Base-by-base conservation (phyloP, 37 sponge, comb jelly and placozoan genomes). In the Axinella damicornis region DNA sequence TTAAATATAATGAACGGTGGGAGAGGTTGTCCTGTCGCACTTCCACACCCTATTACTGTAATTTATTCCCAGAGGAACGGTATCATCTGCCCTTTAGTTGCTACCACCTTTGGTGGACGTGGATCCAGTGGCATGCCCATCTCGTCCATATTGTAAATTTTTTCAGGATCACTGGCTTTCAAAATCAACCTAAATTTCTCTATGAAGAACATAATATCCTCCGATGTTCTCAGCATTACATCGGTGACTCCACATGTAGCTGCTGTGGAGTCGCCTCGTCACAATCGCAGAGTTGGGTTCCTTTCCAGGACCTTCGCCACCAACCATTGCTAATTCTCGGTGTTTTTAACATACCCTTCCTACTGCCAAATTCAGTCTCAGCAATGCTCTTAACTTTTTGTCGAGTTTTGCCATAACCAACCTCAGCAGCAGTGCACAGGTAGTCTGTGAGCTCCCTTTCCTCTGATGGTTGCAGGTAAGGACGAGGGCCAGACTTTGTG, bases 321-420 rank as follows among this genome's bases (percentile, higher is more conserved):
- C 72, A 39, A 6, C 70, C 70, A 33, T 69, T 5, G 19, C 69
- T 11, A 31, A 46, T 46, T 46, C 46, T 46, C 6, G 4, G 4
- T 46, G 4, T 46, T 46, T 9, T 46, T 46, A 9, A 46, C n/a
- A n/a, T n/a, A 46, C 46, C 46, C 46, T 46, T 46, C 9, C 9
- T 9, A 12, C 46, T 46, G 46, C 6, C 46, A 46, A 46, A 4
- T 46, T 46, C n/a, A n/a, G n/a, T 46, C 46, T 46, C 46, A 12
- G 46, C 46, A 46, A 46, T 46, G 9, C 33, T 20, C 6, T 33
- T 63, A n/a, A 82, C 83, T 31, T 82, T 59, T 70, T 33, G 30
- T 18, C 61, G 24, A 19, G 72, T 71, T 52, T 82, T 82, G 15
- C 83, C 83, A 82, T 59, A 82, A 2, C 83, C 83, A 56, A 71